phyloP scores from a whole-genome alignment of 2,113 vertebrate genomes.

The Erythrocercus mccallii region DNA sequence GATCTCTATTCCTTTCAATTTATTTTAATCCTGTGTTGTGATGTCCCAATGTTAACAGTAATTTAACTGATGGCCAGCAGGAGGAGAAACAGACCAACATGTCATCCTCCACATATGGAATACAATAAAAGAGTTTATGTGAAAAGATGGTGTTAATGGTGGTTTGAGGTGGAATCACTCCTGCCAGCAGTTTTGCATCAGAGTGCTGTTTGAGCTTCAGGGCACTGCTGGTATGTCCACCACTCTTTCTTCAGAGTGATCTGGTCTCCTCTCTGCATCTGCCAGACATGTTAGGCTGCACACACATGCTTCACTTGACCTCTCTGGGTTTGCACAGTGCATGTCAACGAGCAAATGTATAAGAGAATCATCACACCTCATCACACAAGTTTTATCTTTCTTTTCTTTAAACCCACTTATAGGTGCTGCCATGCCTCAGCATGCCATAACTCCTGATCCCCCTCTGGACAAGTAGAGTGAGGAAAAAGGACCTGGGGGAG shows the following conservation, averaged over 20 bases:
- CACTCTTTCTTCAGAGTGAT: neutral
- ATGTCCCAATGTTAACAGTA: neutral
- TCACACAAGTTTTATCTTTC: accelerated
- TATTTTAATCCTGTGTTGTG: neutral
- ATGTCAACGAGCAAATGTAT: neutral
- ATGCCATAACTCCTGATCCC: neutral
- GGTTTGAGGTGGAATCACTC: neutral
- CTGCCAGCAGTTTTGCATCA: neutral
- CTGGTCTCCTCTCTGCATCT: accelerated
- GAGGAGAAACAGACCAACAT: conserved; percentile 11
- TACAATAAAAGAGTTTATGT: neutral
- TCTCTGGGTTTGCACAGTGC: neutral
- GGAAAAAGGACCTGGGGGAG: neutral
- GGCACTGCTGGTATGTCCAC: neutral
- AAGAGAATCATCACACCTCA: neutral
- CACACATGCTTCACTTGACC: neutral
- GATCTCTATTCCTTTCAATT: neutral
- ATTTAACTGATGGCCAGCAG: conserved; percentile 24
- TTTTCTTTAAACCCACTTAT: neutral
- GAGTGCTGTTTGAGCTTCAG: neutral
- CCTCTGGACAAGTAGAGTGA: neutral
- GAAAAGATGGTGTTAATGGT: neutral
- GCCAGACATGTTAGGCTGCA: neutral
- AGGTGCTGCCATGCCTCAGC: neutral
- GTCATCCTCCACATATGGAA: neutral